Evolutionary conservation across 2,113 vertebrate species (phyloP).

Genomic region (Elachura formosa): DNA sequence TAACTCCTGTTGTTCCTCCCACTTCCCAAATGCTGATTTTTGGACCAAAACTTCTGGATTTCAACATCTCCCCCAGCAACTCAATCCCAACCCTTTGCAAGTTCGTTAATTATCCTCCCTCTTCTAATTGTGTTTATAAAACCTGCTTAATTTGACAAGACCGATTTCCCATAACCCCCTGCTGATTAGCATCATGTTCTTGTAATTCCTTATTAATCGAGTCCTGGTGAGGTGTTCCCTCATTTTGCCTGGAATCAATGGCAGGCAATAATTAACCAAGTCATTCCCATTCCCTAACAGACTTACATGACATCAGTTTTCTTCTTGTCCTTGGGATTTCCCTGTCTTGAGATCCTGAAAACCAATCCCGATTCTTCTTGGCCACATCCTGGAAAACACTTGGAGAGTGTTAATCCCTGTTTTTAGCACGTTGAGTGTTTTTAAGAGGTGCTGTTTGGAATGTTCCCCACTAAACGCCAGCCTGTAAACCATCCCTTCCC

Average conservation of each 20-base stretch:
- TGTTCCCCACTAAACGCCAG: neutral
- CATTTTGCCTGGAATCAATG: constrained; percentile 47
- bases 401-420: neutral
- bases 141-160: constrained; percentile 59
- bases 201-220: constrained; percentile 56
- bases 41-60: neutral
- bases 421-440: neutral
- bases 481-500: neutral
- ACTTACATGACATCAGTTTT: neutral
- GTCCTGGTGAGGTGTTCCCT: constrained; percentile 5
- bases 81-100: neutral
- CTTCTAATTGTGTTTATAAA: constrained; percentile 44
- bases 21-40: neutral
- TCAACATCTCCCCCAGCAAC: neutral
- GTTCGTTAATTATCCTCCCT: constrained; percentile 38
- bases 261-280: constrained; percentile 44
- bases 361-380: neutral
- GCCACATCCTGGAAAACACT: neutral
- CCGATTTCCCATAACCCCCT: constrained; percentile 59
- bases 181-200: constrained; percentile 62
- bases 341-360: neutral
- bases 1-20: rapidly evolving
- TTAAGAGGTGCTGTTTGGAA: neutral
- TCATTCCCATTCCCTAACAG: neutral
- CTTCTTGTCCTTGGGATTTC: neutral